These are phyloP conservation scores for Vultur gryphus DNA, from an alignment of 2,797 vertebrate genomes.

Conservation along the genomic window DNA sequence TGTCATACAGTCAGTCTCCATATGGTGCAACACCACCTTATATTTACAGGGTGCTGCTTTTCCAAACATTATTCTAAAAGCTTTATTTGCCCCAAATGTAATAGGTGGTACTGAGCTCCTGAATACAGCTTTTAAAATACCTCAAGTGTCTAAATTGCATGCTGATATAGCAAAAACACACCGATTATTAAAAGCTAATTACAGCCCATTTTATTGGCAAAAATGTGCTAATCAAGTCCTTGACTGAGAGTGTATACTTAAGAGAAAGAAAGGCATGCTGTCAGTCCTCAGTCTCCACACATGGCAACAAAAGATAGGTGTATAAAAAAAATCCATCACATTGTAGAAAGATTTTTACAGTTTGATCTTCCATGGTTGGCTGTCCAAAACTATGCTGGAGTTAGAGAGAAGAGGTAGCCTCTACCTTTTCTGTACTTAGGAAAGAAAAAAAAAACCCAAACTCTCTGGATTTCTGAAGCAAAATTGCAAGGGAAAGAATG, in stretches of 20 bases:
- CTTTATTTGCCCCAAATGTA: slow-evolving; percentile 74
- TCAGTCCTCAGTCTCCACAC: slow-evolving; percentile 4
- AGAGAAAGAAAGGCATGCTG: slow-evolving; percentile 22
- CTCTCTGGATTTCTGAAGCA: background rate
- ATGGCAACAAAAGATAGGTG: background rate
- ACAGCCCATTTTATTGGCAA: slow-evolving; percentile 63
- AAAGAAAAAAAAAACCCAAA: background rate
- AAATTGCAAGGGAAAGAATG: background rate
- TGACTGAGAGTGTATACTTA: slow-evolving; percentile 7
- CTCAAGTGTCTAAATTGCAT: slow-evolving; percentile 15
- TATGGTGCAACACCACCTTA: slow-evolving; percentile 79
- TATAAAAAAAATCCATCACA: background rate
- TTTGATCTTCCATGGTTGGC: background rate
- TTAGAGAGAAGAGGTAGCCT: background rate
- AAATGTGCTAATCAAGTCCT: slow-evolving; percentile 67
- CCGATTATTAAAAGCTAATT: slow-evolving; percentile 69
- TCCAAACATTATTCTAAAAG: slow-evolving; percentile 76
- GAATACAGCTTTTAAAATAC: slow-evolving; percentile 53
- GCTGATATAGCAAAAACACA: slow-evolving; percentile 60
- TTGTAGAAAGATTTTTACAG: background rate
- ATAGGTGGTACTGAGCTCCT: slow-evolving; percentile 52
- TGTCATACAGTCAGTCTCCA: slow-evolving; percentile 78
- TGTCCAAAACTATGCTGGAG: background rate
- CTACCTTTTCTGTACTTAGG: background rate
- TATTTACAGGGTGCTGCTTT: slow-evolving; percentile 79